phyloP scores from a whole-genome alignment of 2,888 invertebrate genomes.

The Cenopis cana region DNA sequence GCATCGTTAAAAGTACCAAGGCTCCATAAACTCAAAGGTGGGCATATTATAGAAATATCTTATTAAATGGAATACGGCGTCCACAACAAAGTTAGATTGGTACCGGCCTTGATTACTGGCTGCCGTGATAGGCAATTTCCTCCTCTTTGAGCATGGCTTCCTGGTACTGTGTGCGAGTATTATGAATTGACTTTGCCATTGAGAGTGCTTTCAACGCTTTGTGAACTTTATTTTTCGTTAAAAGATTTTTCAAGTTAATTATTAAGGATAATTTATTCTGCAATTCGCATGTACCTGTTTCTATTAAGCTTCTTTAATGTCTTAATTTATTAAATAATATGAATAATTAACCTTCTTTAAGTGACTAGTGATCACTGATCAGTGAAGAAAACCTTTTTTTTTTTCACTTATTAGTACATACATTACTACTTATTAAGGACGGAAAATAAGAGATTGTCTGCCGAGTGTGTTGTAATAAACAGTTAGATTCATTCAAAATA shows the following conservation, averaged over 20 bases:
- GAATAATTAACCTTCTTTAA: too few species aligned
- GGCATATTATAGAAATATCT: conserved; percentile 66
- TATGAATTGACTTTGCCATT: conserved; percentile 72
- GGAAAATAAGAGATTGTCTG: too few species aligned
- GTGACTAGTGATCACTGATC: too few species aligned
- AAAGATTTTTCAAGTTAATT: conserved; percentile 13
- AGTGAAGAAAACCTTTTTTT: too few species aligned
- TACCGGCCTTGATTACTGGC: conserved; percentile 68
- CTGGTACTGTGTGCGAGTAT: conserved; percentile 66
- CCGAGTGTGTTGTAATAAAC: too few species aligned
- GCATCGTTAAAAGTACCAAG: conserved; percentile 31
- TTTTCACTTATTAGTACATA: too few species aligned
- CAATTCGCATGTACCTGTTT: not conserved
- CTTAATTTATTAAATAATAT: not conserved
- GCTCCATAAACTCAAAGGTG: conserved; percentile 38
- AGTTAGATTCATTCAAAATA: too few species aligned
- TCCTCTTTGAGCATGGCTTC: conserved; percentile 74
- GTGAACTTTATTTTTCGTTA: conserved; percentile 16
- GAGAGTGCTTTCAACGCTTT: conserved; percentile 46
- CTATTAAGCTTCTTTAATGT: not conserved
- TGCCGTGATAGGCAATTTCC: conserved; percentile 82
- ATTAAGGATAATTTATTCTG: not conserved
- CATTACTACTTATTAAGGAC: too few species aligned
- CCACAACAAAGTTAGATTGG: conserved; percentile 77
- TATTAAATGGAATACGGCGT: conserved; percentile 69